These are phyloP conservation scores for Acanthochromis polyacanthus DNA, from an alignment of 2,113 vertebrate species.

Conservation along the genomic window DNA sequence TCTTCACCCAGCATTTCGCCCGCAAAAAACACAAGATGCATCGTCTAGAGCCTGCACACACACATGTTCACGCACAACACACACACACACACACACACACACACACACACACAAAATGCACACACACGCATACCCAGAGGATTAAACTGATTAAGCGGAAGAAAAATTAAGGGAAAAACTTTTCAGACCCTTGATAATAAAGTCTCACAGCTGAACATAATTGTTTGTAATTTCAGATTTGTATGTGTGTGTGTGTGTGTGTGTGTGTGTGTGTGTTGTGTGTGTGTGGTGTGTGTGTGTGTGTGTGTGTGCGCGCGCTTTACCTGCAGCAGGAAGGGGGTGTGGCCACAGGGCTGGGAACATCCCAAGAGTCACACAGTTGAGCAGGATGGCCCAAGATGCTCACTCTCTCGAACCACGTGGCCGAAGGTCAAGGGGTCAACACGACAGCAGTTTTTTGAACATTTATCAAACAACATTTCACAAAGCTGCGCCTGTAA, in stretches of 20 bases:
- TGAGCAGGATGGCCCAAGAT: slow-evolving; percentile 98
- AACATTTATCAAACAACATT: slow-evolving; percentile 31
- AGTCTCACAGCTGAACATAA: slow-evolving; percentile 63
- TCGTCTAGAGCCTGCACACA: slow-evolving; percentile 75
- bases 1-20: slow-evolving; percentile 98
- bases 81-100: slow-evolving; percentile 31
- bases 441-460: background rate
- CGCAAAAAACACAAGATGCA: slow-evolving; percentile 90
- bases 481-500: background rate
- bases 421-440: slow-evolving; percentile 88
- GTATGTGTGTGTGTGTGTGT: slow-evolving; percentile 22
- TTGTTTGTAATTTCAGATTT: slow-evolving; percentile 55
- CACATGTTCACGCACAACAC: slow-evolving; percentile 26
- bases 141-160: slow-evolving; percentile 67
- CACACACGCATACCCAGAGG: slow-evolving; percentile 23
- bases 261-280: slow-evolving; percentile 27
- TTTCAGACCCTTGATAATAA: slow-evolving; percentile 66
- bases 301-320: slow-evolving; percentile 28
- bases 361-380: slow-evolving; percentile 98
- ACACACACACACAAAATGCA: slow-evolving; percentile 21
- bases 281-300: slow-evolving; percentile 21
- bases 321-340: slow-evolving; percentile 85
- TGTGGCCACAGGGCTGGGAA: slow-evolving; percentile 97
- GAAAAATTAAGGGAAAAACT: slow-evolving; percentile 66
- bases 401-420: slow-evolving; percentile 97